These are phyloP conservation scores for Notolepis coatsorum DNA, from an alignment of 2,797 vertebrate species.

Conservation along the genomic window DNA sequence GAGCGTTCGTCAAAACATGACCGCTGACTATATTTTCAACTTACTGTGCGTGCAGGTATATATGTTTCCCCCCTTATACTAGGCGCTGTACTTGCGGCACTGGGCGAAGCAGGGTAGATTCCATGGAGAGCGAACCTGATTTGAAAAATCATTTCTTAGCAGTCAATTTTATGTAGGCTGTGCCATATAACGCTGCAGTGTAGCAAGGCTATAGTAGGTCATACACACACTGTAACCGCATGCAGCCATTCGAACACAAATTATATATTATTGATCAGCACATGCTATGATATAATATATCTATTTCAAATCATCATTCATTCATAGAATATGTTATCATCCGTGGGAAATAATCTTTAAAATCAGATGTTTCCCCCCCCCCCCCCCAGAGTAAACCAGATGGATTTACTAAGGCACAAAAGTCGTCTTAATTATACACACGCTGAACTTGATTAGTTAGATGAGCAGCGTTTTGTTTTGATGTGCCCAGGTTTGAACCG, in stretches of 20 bases:
- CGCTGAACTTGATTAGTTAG: conserved; percentile 48
- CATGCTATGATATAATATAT: conserved; percentile 62
- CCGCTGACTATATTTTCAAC: conserved; percentile 60
- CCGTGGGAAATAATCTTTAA: conserved; percentile 13
- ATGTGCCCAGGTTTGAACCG: conserved; percentile 28
- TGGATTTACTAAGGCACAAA: conserved; percentile 27
- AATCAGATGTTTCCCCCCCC: conserved; percentile 21
- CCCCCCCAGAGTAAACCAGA: conserved; percentile 1
- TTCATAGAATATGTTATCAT: conserved; percentile 55
- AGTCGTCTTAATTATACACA: conserved; percentile 31
- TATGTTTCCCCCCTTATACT: conserved; percentile 13
- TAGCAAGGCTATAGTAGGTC: conserved; percentile 56
- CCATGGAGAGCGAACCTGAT: conserved; percentile 48
- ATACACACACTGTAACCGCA: conserved; percentile 38
- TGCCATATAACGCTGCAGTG: conserved; percentile 64
- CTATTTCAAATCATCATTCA: conserved; percentile 67
- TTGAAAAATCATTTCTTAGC: conserved; percentile 51
- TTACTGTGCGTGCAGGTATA: conserved; percentile 60
- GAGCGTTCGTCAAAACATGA: conserved; percentile 56
- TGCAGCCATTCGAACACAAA: conserved; percentile 28
- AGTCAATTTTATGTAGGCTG: conserved; percentile 62
- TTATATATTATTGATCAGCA: conserved; percentile 69
- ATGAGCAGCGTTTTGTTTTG: conserved; percentile 30
- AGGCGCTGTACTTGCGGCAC: conserved; percentile 69
- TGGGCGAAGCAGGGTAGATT: conserved; percentile 56